Base-by-base conservation (phyloP, 2,113 vertebrate species). In the Nothocercus nigrocapillus region DNA sequence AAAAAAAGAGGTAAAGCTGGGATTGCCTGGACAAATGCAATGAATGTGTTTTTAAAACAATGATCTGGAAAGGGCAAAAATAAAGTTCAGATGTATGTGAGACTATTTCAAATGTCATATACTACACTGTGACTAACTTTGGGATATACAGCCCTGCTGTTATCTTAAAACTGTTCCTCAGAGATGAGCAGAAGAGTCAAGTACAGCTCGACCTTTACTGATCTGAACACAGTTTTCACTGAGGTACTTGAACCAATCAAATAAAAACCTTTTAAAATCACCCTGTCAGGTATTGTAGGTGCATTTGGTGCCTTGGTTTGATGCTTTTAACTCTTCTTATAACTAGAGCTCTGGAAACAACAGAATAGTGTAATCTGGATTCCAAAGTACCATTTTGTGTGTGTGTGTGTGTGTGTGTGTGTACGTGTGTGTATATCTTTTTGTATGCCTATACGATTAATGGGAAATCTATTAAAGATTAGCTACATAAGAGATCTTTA, bases 251-350 rank as follows among this genome's bases (percentile, higher is more conserved):
- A 56, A 84, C 8, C 5, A 49, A 15, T n/a, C 30, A 44, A 8
- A 73, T 80, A 85, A 80, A 36, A 83, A 61, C n/a, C 44, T 70
- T 7, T 89, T 69, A 78, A 84, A 69, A 62, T 73, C n/a, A 44
- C 9, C 10, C 19, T 75, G 38, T 25, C 14, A 89, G 63, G 9
- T 58, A 5, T 10, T 66, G 5, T 20, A 30, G 30, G 32, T 62
- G 4, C 7, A 70, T 66, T 53, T 89, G 44, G 3, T 81, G 11
- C 11, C 40, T 17, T 24, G 28, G 5, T 36, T 16, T 53, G 28
- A 74, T 69, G 4, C 27, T 8, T 61, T 68, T 38, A 73, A 25
- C 8, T 58, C 8, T 7, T 7, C 3, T 2, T 38, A 24, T 32
- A 80, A 69, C 13, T 51, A 69, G 24, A 73, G 32, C 9, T 56